Percentiles rank a stretch among this genome's conserved stretches.
Evolutionary conservation across 2,888 invertebrate species (phyloP).

Genomic region (Oscheius sp.): DNA sequence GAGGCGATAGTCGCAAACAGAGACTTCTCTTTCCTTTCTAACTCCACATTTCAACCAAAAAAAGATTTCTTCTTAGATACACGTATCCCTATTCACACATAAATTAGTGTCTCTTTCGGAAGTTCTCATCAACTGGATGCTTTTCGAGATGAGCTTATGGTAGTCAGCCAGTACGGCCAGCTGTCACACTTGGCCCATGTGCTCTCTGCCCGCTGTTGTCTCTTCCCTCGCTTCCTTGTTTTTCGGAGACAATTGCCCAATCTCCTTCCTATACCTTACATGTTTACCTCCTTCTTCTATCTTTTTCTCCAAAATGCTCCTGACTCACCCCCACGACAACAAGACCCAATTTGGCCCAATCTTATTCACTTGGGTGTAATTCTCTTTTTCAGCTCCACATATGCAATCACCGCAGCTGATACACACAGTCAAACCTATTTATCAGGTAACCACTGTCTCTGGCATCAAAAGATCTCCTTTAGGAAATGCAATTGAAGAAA

Average conservation of each 20-base stretch:
- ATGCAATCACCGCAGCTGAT: conserved; percentile 31
- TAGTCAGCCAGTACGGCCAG: conserved; percentile 23
- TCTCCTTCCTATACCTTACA: conserved; percentile 4
- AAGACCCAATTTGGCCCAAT: not conserved
- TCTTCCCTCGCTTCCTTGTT: conserved; percentile 17
- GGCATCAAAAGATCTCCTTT: no score
- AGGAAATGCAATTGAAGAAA: conserved; percentile 42
- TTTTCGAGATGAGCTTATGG: conserved; percentile 19
- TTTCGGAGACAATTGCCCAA: conserved; percentile 8
- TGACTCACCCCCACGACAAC: not conserved
- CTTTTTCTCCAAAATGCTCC: no score
- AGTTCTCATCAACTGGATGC: conserved; percentile 1
- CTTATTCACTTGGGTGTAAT: not conserved
- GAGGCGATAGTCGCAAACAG: conserved; percentile 2
- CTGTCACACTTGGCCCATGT: conserved; percentile 19
- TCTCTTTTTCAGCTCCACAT: not conserved
- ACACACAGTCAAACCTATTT: conserved; percentile 29
- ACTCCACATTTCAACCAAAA: not conserved
- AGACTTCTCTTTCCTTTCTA: not conserved
- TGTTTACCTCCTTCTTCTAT: not conserved
- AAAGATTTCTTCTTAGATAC: not conserved
- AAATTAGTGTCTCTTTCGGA: conserved; percentile 12
- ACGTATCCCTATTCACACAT: not conserved
- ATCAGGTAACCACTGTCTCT: conserved; percentile 1
- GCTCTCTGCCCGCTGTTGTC: conserved; percentile 4